Evolutionary conservation across 2,888 invertebrate species (phyloP).

Genomic region (Microctonus brassicae): DNA sequence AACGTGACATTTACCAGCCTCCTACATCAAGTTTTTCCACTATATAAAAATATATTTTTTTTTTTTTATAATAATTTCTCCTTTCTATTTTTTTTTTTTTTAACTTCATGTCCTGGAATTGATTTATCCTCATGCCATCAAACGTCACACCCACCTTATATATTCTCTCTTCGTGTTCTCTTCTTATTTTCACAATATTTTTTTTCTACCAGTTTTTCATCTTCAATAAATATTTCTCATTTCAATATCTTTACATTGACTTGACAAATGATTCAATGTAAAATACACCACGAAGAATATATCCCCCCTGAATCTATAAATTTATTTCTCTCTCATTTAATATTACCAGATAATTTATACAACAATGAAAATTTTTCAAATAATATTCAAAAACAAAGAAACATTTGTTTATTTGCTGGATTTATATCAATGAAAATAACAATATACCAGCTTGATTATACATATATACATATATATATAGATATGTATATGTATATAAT

Average conservation of each 20-base stretch:
- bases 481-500: neutral
- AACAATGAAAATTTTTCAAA: neutral
- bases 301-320: no score
- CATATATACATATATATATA: no score
- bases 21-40: neutral
- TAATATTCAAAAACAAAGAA: no score
- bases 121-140: neutral
- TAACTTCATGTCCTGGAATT: neutral
- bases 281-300: no score
- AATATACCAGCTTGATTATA: neutral
- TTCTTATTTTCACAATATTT: neutral
- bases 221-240: no score
- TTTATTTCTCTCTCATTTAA: neutral
- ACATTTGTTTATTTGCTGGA: neutral
- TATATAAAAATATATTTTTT: neutral
- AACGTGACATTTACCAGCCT: neutral
- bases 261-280: no score
- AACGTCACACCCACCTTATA: conserved; percentile 1
- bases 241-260: no score
- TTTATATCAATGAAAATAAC: neutral
- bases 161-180: neutral
- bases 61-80: neutral
- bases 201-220: neutral
- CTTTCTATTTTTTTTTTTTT: neutral
- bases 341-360: neutral